Percentiles rank a stretch among this genome's conserved stretches.
Conservation (phyloP, 2,888 invertebrate species). For the Proisotoma minuta region DNA sequence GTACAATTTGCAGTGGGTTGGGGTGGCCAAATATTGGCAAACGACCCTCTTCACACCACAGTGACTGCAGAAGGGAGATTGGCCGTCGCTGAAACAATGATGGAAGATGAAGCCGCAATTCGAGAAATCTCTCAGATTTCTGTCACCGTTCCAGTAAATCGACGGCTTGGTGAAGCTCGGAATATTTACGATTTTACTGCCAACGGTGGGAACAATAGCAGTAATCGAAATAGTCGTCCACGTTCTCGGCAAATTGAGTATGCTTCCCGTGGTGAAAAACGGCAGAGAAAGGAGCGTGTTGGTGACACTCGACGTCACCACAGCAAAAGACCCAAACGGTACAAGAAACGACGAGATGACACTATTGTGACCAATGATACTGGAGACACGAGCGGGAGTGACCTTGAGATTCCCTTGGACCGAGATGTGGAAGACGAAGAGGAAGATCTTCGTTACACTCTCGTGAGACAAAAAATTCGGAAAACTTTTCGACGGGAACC, state of each 20-base stretch:
- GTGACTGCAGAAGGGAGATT: no score
- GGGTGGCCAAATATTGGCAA: no score
- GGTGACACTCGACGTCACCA: neutral
- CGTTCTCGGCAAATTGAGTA: neutral
- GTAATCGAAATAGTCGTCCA: neutral
- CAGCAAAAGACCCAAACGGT: neutral
- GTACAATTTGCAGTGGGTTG: neutral
- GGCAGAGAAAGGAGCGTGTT: neutral
- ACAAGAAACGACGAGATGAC: no score
- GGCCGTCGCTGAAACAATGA: no score
- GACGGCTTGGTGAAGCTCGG: neutral
- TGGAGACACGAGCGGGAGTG: neutral
- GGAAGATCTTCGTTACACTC: neutral
- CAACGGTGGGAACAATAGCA: neutral
- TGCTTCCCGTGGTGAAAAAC: neutral
- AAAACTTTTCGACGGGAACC: neutral
- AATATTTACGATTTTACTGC: neutral
- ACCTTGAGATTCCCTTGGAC: no score
- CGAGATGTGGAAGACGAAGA: neutral
- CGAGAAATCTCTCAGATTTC: neutral
- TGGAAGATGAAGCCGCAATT: no score
- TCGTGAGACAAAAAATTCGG: neutral
- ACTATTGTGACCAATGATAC: no score
- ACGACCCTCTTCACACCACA: no score
- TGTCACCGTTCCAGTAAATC: neutral